Conservation (phyloP, 2,113 vertebrate species). For the Cebus imitator region DNA sequence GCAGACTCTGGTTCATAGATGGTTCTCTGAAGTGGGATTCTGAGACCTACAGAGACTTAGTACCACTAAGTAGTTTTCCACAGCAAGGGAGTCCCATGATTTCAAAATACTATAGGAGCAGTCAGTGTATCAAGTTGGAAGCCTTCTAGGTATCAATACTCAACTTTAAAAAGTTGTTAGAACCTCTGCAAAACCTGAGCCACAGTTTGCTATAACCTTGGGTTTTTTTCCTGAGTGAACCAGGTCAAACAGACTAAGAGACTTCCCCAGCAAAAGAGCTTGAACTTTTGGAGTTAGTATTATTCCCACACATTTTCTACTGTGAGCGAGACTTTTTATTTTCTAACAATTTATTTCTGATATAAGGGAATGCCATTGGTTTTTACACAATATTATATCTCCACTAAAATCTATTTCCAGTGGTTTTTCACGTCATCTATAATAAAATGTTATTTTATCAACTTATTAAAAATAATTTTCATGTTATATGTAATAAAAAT, state of each 20-base stretch:
- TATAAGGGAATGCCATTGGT: not conserved
- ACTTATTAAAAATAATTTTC: not conserved
- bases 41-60: not conserved
- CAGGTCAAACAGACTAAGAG: not conserved
- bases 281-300: not conserved
- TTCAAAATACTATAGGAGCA: not conserved
- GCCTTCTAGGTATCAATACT: not conserved
- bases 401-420: not conserved
- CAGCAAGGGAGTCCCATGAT: not conserved
- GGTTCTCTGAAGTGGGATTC: not conserved
- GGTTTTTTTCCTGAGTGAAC: no score
- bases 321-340: not conserved
- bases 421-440: not conserved
- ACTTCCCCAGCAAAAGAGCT: not conserved
- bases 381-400: not conserved
- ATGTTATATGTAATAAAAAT: not conserved
- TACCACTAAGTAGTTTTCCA: not conserved
- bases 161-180: not conserved
- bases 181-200: not conserved
- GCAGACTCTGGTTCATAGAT: not conserved
- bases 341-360: not conserved
- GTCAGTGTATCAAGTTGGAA: not conserved
- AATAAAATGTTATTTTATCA: not conserved
- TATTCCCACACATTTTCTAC: not conserved
- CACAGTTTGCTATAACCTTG: not conserved